Evolutionary conservation across 2,888 invertebrate genomes (phyloP), one percentile per base, ranked within the genome.

Genomic region (Eumerus sabulonum): DNA sequence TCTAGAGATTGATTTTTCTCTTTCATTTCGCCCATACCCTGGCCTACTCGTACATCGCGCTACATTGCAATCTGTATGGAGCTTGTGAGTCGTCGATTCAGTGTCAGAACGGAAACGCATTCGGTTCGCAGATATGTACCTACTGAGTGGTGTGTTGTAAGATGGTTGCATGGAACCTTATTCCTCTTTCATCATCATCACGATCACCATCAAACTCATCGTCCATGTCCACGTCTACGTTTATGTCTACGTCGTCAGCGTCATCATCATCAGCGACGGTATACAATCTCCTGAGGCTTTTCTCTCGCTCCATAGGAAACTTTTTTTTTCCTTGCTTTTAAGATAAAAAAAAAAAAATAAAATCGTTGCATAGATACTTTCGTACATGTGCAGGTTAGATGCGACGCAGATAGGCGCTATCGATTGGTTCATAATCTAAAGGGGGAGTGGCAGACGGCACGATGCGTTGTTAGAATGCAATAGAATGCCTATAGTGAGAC

Each of bases 161-260:
- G 79, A 79, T 79, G 79, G 74, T 79, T 79, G 77, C 47, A 44
- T 53, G 48, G 60, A 74, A 79, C 73, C 70, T 74, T 74, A 74
- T 64, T 79, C 79, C 79, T 79, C 79, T 73, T 77, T 72, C 77
- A 63, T 77, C 72, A 67, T 72, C 47, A 76, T 71, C 66, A 51
- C 54, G 63, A 70, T 56, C 60, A 50, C 57, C 63, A 48, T 27
- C 40, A 27, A 27, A 2, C 7, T 27, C 27, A 27, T 27, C 27
- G 27, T 27, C 27, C 27, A 27, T 4, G 27, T 27, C 27, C 27
- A 27, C 7, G 27, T 27, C 27, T 7, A 7, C 27, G 27, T 27
- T 7, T 27, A 27, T 7, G n/a, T n/a, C n/a, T n/a, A 27, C 27
- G n/a, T 47, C 19, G 50, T 66, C 57, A 19, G 48, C 48, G 50